These are phyloP conservation scores for Dallia pectoralis DNA, from an alignment of 2,797 vertebrate species.

Conservation along the genomic window DNA sequence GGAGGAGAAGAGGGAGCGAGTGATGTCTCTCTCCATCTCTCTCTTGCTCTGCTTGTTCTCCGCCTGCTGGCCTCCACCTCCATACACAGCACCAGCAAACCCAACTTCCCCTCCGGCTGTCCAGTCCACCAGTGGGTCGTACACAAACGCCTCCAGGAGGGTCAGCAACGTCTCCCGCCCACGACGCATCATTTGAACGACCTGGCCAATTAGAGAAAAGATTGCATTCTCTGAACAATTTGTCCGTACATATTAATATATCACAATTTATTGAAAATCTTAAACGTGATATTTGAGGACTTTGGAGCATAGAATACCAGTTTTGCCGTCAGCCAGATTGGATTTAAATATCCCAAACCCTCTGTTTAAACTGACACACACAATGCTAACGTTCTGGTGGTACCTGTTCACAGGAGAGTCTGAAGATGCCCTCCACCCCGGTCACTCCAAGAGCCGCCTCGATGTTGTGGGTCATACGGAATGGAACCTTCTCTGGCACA, in stretches of 20 bases:
- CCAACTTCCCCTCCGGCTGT: constrained; percentile 96
- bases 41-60: constrained; percentile 98
- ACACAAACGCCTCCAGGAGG: constrained; percentile 94
- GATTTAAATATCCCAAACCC: too few relatives aligned
- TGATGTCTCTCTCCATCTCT: constrained; percentile 98
- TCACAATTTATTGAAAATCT: too few relatives aligned
- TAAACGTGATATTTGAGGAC: too few relatives aligned
- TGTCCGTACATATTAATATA: too few relatives aligned
- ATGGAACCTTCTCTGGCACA: constrained; percentile 98
- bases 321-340: too few relatives aligned
- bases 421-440: constrained; percentile 96
- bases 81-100: constrained; percentile 96
- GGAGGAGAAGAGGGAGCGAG: constrained; percentile 97
- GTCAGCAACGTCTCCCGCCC: constrained; percentile 95
- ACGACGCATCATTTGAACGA: constrained; percentile 95
- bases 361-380: too few relatives aligned
- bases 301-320: too few relatives aligned
- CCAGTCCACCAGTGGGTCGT: constrained; percentile 98
- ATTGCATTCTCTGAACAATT: background rate
- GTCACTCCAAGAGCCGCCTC: constrained; percentile 95
- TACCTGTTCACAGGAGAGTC: constrained; percentile 97
- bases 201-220: constrained; percentile 67
- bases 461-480: constrained; percentile 99
- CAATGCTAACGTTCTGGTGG: background rate
- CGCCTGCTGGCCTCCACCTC: constrained; percentile 95